Conservation (phyloP, 2,113 vertebrate species). For the Tricholaema leucomelas region DNA sequence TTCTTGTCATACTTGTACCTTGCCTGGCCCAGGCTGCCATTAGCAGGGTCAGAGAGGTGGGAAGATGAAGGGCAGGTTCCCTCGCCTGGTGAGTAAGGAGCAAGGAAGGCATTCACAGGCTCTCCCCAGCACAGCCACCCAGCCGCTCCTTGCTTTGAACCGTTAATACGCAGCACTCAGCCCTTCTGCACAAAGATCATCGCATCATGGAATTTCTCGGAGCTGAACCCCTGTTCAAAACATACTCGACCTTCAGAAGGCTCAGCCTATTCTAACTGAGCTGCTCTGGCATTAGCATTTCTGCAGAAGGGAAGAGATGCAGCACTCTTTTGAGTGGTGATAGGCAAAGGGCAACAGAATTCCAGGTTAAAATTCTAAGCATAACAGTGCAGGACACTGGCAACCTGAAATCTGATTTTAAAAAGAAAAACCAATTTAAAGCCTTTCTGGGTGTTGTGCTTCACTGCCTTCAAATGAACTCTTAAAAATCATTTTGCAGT, state of each 20-base stretch:
- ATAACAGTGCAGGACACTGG: not conserved
- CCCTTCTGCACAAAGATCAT: not conserved
- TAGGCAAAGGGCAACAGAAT: not conserved
- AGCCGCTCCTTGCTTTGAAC: not conserved
- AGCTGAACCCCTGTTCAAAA: not conserved
- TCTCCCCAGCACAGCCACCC: not conserved
- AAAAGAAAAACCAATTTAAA: constrained; percentile 11
- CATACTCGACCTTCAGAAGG: not conserved
- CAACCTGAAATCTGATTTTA: constrained; percentile 25
- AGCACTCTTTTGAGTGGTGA: not conserved
- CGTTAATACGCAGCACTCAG: not conserved
- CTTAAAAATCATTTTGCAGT: constrained; percentile 43
- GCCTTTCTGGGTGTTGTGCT: constrained; percentile 21
- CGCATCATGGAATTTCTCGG: not conserved
- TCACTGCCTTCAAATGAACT: constrained; percentile 24
- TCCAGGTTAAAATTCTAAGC: constrained; percentile 7
- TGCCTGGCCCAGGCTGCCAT: rapidly evolving
- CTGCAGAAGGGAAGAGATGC: not conserved
- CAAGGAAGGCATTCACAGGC: not conserved
- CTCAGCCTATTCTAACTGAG: not conserved
- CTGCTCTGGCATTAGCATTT: not conserved
- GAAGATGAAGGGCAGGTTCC: not conserved
- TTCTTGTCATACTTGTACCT: not conserved
- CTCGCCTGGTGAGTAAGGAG: not conserved
- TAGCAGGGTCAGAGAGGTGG: not conserved